Evolutionary conservation across 2,113 vertebrate species (phyloP), one percentile per base, ranked within the genome.

Genomic region (Caretta caretta): DNA sequence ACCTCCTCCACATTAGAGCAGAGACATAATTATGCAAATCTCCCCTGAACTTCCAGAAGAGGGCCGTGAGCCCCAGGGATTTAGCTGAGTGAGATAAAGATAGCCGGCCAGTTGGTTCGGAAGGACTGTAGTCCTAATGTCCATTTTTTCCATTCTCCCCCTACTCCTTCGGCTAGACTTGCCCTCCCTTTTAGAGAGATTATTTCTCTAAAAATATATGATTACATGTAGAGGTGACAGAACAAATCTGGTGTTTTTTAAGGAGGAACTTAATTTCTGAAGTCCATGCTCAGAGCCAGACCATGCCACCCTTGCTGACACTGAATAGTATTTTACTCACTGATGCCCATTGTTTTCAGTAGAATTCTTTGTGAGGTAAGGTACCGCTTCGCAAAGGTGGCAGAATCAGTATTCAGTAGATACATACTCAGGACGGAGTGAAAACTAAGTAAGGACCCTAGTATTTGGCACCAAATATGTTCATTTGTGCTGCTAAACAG

Each of bases 221-320:
- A 79, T 13, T 0, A 27, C 27, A 35, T 29, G 10, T 83, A 69
- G 10, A 69, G 0, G 3, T 90, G 8, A 31, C 24, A 6, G 1
- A 11, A 69, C 7, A 48, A 51, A 72, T 50, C 17, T 78, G 16
- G 79, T 84, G 22, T 19, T 79, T 27, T 80, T 79, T 14, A 31
- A 31, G 20, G 69, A n/a, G 9, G 72, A 84, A 12, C 5, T 65
- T 56, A 35, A 25, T 88, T 85, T 75, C 90, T 46, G 57, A 65
- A 17, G 62, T n/a, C 31, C 14, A 8, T 35, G 16, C 62, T 65
- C 29, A 65, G 62, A 62, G 29, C 59, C 62, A 65, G 5, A 65
- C 31, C 31, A 7, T 65, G 31, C 31, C 62, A 65, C 16, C 62
- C 31, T 65, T 65, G 31, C 14, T 35, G 62, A 35, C 7, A 65